Conservation (phyloP, 1,140 invertebrate genomes). For the Euglossa dilemma region DNA sequence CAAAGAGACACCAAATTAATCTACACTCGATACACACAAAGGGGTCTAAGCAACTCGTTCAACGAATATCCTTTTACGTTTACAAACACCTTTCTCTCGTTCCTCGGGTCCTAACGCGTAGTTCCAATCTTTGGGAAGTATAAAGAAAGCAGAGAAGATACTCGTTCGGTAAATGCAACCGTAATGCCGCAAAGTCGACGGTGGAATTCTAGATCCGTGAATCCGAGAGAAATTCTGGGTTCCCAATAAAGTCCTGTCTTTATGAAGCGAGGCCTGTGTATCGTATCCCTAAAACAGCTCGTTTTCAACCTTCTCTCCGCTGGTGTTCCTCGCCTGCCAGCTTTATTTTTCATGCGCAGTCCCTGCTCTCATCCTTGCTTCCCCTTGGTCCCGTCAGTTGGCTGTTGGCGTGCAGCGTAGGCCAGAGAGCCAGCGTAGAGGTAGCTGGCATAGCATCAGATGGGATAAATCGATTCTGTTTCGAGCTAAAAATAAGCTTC, state of each 20-base stretch:
- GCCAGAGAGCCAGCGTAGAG: slow-evolving; percentile 37
- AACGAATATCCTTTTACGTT: no score
- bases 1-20: no score
- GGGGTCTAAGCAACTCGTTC: no score
- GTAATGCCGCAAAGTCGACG: not conserved
- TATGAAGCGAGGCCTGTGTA: not conserved
- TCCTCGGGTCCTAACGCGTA: no score
- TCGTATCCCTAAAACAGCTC: slow-evolving; percentile 1
- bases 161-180: not conserved
- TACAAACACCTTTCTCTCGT: no score
- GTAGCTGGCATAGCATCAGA: slow-evolving; percentile 60
- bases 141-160: not conserved
- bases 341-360: slow-evolving; percentile 4
- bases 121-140: not conserved
- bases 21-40: no score
- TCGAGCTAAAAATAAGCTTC: slow-evolving; percentile 70
- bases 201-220: not conserved
- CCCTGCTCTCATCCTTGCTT: not conserved
- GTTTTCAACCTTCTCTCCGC: not conserved
- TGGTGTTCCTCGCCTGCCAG: not conserved
- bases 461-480: slow-evolving; percentile 71
- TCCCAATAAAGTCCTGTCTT: not conserved
- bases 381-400: not conserved
- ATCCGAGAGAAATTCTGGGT: not conserved
- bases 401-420: not conserved